Evolutionary conservation across 2,797 vertebrate species (phyloP).

Genomic region (Diglossa cyanea): DNA sequence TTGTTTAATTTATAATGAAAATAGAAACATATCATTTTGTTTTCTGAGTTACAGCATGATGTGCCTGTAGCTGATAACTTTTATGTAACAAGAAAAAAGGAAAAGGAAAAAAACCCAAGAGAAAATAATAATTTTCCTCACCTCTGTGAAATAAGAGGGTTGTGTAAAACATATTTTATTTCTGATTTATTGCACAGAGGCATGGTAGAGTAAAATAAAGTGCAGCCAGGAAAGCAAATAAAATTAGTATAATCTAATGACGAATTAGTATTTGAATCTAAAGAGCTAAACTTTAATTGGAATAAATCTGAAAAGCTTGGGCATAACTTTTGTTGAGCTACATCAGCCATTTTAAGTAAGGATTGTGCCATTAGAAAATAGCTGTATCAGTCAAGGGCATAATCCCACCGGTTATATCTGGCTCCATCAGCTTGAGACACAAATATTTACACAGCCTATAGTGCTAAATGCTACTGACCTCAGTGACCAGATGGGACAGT

Average conservation of each 20-base stretch:
- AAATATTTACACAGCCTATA: conserved; percentile 7
- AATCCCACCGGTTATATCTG: not conserved
- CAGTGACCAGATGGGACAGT: not conserved
- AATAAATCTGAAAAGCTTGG: not conserved
- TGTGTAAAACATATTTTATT: not conserved
- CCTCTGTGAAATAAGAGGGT: not conserved
- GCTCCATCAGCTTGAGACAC: not conserved
- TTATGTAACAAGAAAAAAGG: not conserved
- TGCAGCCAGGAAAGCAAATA: not conserved
- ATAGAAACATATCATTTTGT: conserved; percentile 6
- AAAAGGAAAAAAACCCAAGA: fast-evolving
- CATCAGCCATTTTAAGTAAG: not conserved
- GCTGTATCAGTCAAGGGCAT: not conserved
- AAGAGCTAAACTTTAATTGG: not conserved
- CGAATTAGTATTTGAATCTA: not conserved
- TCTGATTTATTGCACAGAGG: not conserved
- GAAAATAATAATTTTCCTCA: not conserved
- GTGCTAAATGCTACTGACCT: not conserved
- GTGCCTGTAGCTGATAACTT: not conserved
- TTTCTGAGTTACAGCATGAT: not conserved
- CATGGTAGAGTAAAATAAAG: not conserved
- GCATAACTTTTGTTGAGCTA: not conserved
- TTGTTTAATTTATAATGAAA: not conserved
- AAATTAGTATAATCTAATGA: not conserved
- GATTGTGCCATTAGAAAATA: not conserved